Percentiles rank a stretch among this genome's conserved stretches.
phyloP scores from a whole-genome alignment of 2,888 invertebrate genomes.

The Ramazzottius varieornatus region DNA sequence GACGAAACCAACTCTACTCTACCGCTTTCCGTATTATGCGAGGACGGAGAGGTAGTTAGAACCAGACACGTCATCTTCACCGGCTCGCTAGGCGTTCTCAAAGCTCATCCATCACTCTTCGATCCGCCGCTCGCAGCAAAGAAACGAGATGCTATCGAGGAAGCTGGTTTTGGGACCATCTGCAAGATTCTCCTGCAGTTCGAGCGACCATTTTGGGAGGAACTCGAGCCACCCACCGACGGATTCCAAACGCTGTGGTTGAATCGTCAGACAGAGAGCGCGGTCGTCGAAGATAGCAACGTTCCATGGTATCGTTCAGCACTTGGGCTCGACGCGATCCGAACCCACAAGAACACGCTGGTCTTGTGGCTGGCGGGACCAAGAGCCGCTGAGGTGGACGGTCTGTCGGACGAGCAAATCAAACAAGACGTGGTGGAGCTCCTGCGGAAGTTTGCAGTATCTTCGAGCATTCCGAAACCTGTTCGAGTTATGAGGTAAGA shows the following conservation, averaged over 20 bases:
- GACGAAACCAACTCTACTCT: background rate
- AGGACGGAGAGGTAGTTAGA: slow-evolving; percentile 16
- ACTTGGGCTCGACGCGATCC: background rate
- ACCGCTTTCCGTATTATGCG: background rate
- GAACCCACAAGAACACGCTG: background rate
- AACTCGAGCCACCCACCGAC: background rate
- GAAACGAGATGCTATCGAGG: background rate
- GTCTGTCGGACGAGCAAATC: background rate
- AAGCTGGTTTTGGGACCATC: background rate
- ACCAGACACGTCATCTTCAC: slow-evolving; percentile 20
- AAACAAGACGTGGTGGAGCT: background rate
- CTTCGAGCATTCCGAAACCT: background rate
- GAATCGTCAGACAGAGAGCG: background rate
- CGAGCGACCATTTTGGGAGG: background rate
- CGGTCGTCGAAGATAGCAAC: background rate
- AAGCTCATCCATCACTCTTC: slow-evolving; percentile 18
- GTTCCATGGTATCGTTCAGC: background rate
- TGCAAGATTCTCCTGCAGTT: background rate
- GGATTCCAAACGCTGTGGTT: background rate
- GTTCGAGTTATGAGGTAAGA: background rate
- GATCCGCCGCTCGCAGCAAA: slow-evolving; percentile 16
- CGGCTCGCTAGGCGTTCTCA: slow-evolving; percentile 20
- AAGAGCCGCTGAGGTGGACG: background rate
- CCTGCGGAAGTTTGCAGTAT: background rate
- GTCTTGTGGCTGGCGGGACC: background rate